Evolutionary conservation across 2,797 vertebrate species (phyloP), one percentile per base, ranked within the genome.

Genomic region (Etheostoma nigrum): DNA sequence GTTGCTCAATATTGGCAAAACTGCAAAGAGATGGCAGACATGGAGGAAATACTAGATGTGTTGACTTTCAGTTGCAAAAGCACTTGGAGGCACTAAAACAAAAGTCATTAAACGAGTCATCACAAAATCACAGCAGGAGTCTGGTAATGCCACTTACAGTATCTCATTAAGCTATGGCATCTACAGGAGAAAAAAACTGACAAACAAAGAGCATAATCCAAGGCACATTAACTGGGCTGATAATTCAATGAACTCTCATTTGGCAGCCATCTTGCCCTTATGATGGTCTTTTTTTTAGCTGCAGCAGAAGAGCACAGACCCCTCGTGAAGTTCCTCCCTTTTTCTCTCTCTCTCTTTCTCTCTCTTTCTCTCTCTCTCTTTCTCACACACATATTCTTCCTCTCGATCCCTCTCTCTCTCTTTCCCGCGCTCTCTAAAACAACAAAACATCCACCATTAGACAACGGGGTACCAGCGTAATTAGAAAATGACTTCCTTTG

Each of bases 401-500:
- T 54, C 65, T 54, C 55, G 7, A 47, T 78, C 72, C 19, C 68
- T 76, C 72, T 53, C 18, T 25, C 67, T 76, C 57, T 76, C 82
- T 84, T 74, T 76, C 71, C 51, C 52, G 40, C 64, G 21, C 83
- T 84, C 88, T 89, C 86, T 91, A 93, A 92, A 99, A 98, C 97
- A 99, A 98, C 97, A 99, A 97, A 99, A 99, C 98, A 99, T 97
- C 97, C 98, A 99, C 98, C 98, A 99, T 99, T 99, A 99, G 98
- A 98, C 98, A 99, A 98, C 98, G 98, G 98, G 98, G 97, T 98
- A 98, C 97, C 98, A 94, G 97, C 97, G 96, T 99, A 99, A 99
- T 99, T 99, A 99, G 98, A 99, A 99, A 99, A 99, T 99, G 97
- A 98, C 98, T 99, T 99, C 98, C 98, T 99, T 99, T 99, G 98